A percentile compares a stretch with the other conserved stretches of the same genome.
phyloP scores from a whole-genome alignment of 2,113 vertebrate genomes.

The Carlito syrichta region DNA sequence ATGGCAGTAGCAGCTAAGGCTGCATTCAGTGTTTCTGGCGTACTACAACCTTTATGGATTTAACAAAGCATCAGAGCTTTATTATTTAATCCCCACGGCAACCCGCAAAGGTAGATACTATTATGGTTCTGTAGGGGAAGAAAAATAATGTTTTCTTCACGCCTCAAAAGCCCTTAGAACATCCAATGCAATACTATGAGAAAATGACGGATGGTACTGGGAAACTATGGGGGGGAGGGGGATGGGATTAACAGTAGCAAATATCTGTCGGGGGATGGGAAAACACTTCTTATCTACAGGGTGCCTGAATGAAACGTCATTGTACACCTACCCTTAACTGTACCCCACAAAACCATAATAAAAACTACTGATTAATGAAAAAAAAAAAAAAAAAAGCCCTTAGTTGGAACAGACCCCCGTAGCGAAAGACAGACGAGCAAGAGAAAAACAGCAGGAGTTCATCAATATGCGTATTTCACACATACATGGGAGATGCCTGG shows the following conservation, averaged over 20 bases:
- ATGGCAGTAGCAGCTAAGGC: fast-evolving
- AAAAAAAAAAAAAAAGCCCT: too few relatives aligned
- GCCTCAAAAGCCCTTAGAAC: neutral
- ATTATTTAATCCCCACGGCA: neutral
- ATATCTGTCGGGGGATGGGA: too few relatives aligned
- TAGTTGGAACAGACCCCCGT: neutral
- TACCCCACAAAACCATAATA: too few relatives aligned
- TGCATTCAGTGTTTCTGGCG: neutral
- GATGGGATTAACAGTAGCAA: too few relatives aligned
- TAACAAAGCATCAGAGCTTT: neutral
- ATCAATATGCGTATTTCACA: neutral
- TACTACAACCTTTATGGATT: neutral
- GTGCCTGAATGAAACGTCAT: too few relatives aligned
- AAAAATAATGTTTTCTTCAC: neutral
- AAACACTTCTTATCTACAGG: too few relatives aligned
- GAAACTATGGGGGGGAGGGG: too few relatives aligned
- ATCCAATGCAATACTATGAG: too few relatives aligned
- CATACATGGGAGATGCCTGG: neutral
- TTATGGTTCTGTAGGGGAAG: neutral
- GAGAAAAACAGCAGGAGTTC: neutral
- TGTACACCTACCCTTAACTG: too few relatives aligned
- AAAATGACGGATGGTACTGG: too few relatives aligned
- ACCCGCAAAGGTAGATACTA: too few relatives aligned
- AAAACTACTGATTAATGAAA: too few relatives aligned
- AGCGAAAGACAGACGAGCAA: neutral